A percentile compares a stretch with the other conserved stretches of the same genome.
Conservation (phyloP, 2,888 invertebrate genomes). For the Mactromeris polynyma region DNA sequence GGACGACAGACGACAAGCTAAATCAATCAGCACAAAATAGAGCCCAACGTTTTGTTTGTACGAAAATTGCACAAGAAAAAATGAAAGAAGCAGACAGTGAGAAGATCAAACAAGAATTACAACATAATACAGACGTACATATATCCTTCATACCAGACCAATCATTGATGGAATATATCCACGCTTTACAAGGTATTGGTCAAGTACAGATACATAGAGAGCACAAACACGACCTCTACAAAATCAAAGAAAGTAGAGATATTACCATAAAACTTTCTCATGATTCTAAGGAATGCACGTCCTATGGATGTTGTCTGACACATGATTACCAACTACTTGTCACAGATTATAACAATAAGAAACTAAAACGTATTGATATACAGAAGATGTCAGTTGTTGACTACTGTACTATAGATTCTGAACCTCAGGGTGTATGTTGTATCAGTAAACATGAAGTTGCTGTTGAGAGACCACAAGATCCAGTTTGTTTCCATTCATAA, state of each 20-base stretch:
- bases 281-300: background rate
- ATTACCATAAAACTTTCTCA: background rate
- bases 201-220: background rate
- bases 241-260: background rate
- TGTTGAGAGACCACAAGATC: background rate
- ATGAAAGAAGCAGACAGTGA: background rate
- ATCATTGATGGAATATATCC: background rate
- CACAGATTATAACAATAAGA: background rate
- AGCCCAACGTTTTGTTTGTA: constrained; percentile 16
- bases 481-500: constrained; percentile 1
- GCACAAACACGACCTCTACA: background rate
- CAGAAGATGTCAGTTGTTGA: background rate
- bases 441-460: background rate
- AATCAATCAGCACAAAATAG: constrained; percentile 12
- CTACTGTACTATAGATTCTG: background rate
- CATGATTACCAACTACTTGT: background rate
- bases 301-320: background rate
- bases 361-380: constrained; percentile 14
- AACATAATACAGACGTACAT: background rate
- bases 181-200: background rate
- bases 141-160: background rate
- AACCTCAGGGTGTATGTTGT: background rate
- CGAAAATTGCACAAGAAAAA: background rate
- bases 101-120: background rate
- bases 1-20: background rate